A percentile compares a stretch with the other conserved stretches of the same genome.
These are phyloP conservation scores for Cephonodes hylas DNA, from an alignment of 2,888 invertebrate genomes.

Conservation along the genomic window DNA sequence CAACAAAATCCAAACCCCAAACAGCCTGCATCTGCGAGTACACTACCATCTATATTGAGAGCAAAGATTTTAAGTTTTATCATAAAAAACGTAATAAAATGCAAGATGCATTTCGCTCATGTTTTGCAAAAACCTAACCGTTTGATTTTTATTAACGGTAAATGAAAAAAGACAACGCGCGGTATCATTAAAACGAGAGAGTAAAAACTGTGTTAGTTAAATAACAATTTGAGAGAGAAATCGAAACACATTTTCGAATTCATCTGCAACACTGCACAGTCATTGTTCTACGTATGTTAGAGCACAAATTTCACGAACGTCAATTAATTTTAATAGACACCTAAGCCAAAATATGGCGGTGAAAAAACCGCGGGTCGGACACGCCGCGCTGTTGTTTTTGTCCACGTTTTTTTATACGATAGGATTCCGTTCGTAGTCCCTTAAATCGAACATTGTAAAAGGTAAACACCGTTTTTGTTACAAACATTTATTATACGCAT, in stretches of 20 bases:
- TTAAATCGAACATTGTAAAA: background rate
- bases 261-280: constrained; percentile 51
- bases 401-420: constrained; percentile 27
- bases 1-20: too few relatives aligned
- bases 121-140: background rate
- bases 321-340: constrained; percentile 69
- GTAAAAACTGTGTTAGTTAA: constrained; percentile 23
- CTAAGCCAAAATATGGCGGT: constrained; percentile 41
- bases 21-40: too few relatives aligned
- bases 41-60: too few relatives aligned
- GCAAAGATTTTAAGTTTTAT: background rate
- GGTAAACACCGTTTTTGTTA: background rate
- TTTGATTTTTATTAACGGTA: background rate
- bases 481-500: too few relatives aligned
- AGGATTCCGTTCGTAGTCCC: constrained; percentile 28
- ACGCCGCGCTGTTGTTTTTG: constrained; percentile 31
- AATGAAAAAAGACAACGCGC: background rate
- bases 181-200: background rate
- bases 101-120: too few relatives aligned
- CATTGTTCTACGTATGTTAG: constrained; percentile 57
- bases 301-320: constrained; percentile 54
- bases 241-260: constrained; percentile 43
- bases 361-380: constrained; percentile 41
- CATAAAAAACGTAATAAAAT: background rate
- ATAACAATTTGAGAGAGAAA: constrained; percentile 41